Evolutionary conservation across 2,888 invertebrate genomes (phyloP), one percentile per base, ranked within the genome.

Genomic region (Rhagonycha lutea): DNA sequence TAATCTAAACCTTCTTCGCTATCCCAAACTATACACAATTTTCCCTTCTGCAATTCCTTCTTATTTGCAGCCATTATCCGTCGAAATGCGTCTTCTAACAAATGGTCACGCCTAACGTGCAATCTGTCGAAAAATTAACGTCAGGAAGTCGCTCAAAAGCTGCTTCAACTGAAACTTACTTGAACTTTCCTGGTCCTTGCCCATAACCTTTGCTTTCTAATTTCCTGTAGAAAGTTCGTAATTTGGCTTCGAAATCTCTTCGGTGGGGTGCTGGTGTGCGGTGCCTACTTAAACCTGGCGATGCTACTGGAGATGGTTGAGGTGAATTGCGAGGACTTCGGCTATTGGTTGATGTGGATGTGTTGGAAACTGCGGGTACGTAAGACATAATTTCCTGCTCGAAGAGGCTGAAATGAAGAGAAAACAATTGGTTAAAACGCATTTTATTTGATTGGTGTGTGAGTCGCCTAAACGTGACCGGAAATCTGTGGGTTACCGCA

Each of bases 311-410:
- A 4, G 94, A 94, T 14, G 90, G 89, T 79, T 94, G 93, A 67
- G 92, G 92, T 74, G 92, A 92, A 70, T 89, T 89, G 75, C 91
- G 82, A 68, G 90, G 92, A 82, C 90, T 91, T 81, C 89, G 85
- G 26, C 86, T 87, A 82, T 87, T 86, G 68, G 87, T 87, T 4
- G 88, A 86, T 29, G 71, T 68, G 5, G 79, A 83, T 72, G 81
- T 79, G 7, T 79, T 73, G 80, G 90, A 90, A 81, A 91, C 90
- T 5, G 92, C 91, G 79, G 96, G 98, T 85, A 98, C 95, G 89
- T 97, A 98, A 83, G 97, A 97, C 98, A 98, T 97, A 86, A 98
- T 98, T 91, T 98, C 98, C 91, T 98, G 96, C 89, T 98, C 98
- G 91, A 98, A 98, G 85, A 98, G 92, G 91, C 98, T 98, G 91